Base-by-base conservation (phyloP, 1,140 invertebrate species). In the Halesus radiatus region DNA sequence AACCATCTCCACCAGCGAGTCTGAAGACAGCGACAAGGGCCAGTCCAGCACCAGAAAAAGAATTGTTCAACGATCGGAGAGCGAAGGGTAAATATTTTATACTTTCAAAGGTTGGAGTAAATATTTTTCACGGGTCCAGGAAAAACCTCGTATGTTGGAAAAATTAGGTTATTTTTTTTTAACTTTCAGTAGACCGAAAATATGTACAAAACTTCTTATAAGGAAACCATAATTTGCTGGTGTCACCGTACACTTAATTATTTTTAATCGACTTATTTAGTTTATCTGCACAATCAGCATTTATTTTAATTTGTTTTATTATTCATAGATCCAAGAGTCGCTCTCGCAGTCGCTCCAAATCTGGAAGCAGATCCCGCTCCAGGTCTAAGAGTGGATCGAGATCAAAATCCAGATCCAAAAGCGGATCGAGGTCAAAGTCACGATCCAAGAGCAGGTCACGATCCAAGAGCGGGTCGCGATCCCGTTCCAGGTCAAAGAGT, bases 1-100 rank as follows among this genome's bases (percentile, higher is more conserved):
- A 80, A 97, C 96, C 0, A 98, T 99, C 78, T 98, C 97, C 0
- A 98, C 97, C 0, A 97, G 95, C 84, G 97, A 98, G 85, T 97
- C 96, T 0, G 82, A 83, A 66, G 96, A 98, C 70, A 96, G 95
- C 66, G 85, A 87, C 78, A 87, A 85, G 22, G 87, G 85, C 16
- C 85, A 85, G 20, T 15, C 15, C 5, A 54, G 86, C 13, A 85
- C 85, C 22, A 80, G 88, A n/a, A 90, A 88, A 78, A 85, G 88
- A 78, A 90, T 90, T 26, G 85, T 89, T 83, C 88, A 88, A 5
- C 85, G 87, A 32, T 89, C 88, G 0, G 88, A 90, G 68, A 90
- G 88, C 53, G 88, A 90, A 62, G 83, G 86, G 88, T 88, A 79
- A 81, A 15, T 45, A 37, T 37, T 37, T 37, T 37, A 37, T 37